Percentiles rank a stretch among this genome's conserved stretches.
These are phyloP conservation scores for Andrena minutula DNA, from an alignment of 2,888 invertebrate species.

Conservation along the genomic window DNA sequence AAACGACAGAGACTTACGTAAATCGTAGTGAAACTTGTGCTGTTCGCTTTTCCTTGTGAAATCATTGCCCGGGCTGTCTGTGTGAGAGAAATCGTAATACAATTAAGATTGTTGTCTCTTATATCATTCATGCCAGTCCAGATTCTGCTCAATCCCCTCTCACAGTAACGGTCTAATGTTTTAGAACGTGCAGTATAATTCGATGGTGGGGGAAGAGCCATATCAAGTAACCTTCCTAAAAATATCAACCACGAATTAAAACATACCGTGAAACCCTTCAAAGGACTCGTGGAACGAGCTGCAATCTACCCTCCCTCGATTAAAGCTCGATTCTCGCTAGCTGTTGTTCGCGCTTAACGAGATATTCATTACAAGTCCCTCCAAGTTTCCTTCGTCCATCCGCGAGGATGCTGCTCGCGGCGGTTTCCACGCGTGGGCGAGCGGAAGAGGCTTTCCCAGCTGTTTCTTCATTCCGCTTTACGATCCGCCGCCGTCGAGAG, in stretches of 20 bases:
- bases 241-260: neutral
- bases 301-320: neutral
- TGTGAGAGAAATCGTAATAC: neutral
- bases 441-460: slow-evolving; percentile 62
- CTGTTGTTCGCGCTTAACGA: neutral
- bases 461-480: slow-evolving; percentile 56
- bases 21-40: neutral
- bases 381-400: slow-evolving; percentile 19
- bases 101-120: neutral
- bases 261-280: neutral
- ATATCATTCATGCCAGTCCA: neutral
- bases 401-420: slow-evolving; percentile 27
- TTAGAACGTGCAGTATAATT: too few relatives aligned
- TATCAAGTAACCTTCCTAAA: neutral
- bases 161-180: neutral
- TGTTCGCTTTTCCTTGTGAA: slow-evolving; percentile 7
- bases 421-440: slow-evolving; percentile 64
- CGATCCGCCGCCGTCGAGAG: slow-evolving; percentile 62
- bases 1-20: slow-evolving; percentile 9
- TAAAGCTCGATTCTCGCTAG: neutral
- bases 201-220: too few relatives aligned
- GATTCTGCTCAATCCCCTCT: neutral
- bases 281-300: neutral
- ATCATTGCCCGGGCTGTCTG: neutral
- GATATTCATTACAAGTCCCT: neutral